Evolutionary conservation across 2,888 invertebrate species (phyloP).

Genomic region (Lycocerus yunnanus): DNA sequence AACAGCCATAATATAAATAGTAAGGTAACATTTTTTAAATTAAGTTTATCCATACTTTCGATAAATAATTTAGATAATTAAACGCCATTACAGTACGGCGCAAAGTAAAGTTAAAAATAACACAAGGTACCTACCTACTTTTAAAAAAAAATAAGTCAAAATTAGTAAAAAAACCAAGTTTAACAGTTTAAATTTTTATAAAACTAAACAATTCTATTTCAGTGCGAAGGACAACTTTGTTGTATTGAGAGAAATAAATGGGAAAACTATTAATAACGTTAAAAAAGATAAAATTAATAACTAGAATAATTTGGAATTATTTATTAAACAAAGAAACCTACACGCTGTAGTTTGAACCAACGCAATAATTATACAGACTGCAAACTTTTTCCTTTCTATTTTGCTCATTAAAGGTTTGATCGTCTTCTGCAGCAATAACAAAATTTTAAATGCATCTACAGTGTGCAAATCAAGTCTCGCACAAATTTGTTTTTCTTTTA

Average conservation of each 20-base stretch:
- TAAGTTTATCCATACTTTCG: neutral
- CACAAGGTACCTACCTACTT: too few species aligned
- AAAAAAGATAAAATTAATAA: neutral
- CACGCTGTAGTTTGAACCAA: neutral
- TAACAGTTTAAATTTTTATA: neutral
- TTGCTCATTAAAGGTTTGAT: neutral
- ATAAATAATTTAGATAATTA: neutral
- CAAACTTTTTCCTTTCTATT: neutral
- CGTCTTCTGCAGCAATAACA: neutral
- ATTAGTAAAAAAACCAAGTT: neutral
- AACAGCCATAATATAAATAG: neutral
- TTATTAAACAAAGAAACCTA: neutral
- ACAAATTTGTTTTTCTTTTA: neutral
- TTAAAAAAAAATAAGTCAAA: neutral
- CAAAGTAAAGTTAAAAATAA: neutral
- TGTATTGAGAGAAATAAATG: neutral
- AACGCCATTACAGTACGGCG: neutral
- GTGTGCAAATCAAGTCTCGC: neutral
- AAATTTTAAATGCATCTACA: too few species aligned
- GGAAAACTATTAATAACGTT: neutral
- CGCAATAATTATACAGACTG: neutral
- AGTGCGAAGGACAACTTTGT: neutral
- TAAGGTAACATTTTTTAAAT: neutral
- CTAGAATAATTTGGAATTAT: neutral
- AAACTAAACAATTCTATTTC: neutral